Evolutionary conservation across 2,113 vertebrate genomes (phyloP), one percentile per base, ranked within the genome.

Genomic region (Cyprichromis sp.): DNA sequence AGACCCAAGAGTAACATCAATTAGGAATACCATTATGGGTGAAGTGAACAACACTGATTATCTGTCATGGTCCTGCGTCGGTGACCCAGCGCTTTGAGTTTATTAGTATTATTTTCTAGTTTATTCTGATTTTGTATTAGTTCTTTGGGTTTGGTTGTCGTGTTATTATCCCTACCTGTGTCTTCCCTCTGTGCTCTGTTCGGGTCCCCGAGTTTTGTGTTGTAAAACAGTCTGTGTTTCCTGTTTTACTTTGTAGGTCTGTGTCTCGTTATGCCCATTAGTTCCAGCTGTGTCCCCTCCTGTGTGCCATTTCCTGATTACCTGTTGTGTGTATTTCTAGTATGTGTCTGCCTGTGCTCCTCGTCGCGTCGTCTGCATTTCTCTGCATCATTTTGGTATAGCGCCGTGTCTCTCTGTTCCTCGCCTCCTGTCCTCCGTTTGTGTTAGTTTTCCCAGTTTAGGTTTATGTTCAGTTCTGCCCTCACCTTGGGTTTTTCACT

Each of bases 341-440:
- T n/a, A 1, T 6, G 50, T 10, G 0, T 53, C 52, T 53, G 52
- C 5, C 19, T n/a, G 52, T 53, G 3, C 9, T 53, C 5, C 52
- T 53, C 9, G 1, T 53, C 0, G 3, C 0, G 40, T 13, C 2
- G 3, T 42, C 50, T 47, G 45, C 4, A 8, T 47, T 47, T 47
- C 45, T 17, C 45, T 17, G 45, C 1, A 47, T 45, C 42, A 14
- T 45, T 45, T 45, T 45, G 13, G 42, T 45, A 7, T 0, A 45
- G 1, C 42, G 0, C 42, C 2, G 13, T 45, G 42, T 7, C 42
- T 2, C 42, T 45, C 42, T 7, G 13, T 1, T 14, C 42, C 42
- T 45, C 42, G 42, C 12, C 12, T 14, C 42, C 3, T 45, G 3
- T 45, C 42, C 42, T 45, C 13, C 2, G 6, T 45, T 45, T 45